Conservation (phyloP, 2,888 invertebrate species). For the Chirona hameri region DNA sequence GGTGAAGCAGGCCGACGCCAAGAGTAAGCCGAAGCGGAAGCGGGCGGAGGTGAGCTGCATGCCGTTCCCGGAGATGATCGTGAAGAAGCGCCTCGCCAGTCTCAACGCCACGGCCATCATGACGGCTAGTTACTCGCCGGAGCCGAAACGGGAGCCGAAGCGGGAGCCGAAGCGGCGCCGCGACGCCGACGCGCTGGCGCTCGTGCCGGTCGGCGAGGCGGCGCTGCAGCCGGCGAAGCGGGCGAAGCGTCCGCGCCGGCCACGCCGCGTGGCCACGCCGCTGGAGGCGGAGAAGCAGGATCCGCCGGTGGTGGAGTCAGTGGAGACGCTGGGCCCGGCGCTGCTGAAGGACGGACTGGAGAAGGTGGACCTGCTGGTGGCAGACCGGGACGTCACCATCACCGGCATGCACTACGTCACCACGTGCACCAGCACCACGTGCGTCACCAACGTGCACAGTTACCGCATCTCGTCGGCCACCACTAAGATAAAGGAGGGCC, state of each 20-base stretch:
- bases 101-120: slow-evolving; percentile 85
- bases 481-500: slow-evolving; percentile 36
- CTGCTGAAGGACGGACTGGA: slow-evolving; percentile 28
- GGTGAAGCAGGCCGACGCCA: slow-evolving; percentile 47
- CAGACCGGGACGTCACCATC: slow-evolving; percentile 33
- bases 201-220: slow-evolving; percentile 35
- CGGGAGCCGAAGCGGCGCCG: slow-evolving; percentile 33
- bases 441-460: slow-evolving; percentile 35
- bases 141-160: too few species aligned
- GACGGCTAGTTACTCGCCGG: slow-evolving; percentile 67
- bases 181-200: slow-evolving; percentile 29
- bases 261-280: slow-evolving; percentile 30
- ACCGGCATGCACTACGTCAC: slow-evolving; percentile 38
- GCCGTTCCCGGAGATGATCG: slow-evolving; percentile 82
- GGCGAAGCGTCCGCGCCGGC: background rate
- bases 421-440: slow-evolving; percentile 37
- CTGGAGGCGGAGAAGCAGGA: slow-evolving; percentile 34
- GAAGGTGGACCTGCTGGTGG: slow-evolving; percentile 31
- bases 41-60: slow-evolving; percentile 56
- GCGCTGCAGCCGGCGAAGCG: slow-evolving; percentile 32
- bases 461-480: slow-evolving; percentile 39
- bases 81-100: slow-evolving; percentile 85
- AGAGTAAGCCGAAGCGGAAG: slow-evolving; percentile 41
- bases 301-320: slow-evolving; percentile 26
- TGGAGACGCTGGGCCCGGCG: background rate